phyloP scores from a whole-genome alignment of 2,797 vertebrate species.

The Catamblyrhynchus diadema region DNA sequence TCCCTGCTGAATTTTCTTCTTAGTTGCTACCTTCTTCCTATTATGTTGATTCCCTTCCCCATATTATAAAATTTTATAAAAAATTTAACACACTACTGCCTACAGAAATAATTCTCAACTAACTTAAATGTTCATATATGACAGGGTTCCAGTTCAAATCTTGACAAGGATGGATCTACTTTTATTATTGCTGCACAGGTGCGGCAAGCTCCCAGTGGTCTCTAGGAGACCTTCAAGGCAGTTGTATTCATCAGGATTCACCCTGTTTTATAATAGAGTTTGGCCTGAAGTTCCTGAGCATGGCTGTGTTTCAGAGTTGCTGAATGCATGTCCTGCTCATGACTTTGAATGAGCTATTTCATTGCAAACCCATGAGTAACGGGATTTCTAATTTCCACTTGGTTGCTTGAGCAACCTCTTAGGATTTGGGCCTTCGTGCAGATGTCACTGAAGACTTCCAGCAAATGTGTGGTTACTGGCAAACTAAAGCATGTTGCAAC shows the following conservation, averaged over 20 bases:
- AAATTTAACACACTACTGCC: neutral
- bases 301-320: neutral
- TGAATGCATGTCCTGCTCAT: neutral
- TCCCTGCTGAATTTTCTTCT: neutral
- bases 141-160: neutral
- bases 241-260: neutral
- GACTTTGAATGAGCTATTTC: neutral
- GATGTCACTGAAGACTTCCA: neutral
- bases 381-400: neutral
- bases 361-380: neutral
- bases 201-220: neutral
- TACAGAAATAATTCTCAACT: neutral
- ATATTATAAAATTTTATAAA: neutral
- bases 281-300: neutral
- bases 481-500: neutral
- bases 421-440: neutral
- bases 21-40: neutral
- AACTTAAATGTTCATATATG: neutral
- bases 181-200: neutral
- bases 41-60: neutral
- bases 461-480: neutral
- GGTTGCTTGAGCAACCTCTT: neutral
- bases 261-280: neutral
- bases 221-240: neutral
- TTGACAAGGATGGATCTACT: neutral